A percentile compares a stretch with the other conserved stretches of the same genome.
Conservation (phyloP, 2,113 vertebrate species). For the Ornithorhynchus anatinus region DNA sequence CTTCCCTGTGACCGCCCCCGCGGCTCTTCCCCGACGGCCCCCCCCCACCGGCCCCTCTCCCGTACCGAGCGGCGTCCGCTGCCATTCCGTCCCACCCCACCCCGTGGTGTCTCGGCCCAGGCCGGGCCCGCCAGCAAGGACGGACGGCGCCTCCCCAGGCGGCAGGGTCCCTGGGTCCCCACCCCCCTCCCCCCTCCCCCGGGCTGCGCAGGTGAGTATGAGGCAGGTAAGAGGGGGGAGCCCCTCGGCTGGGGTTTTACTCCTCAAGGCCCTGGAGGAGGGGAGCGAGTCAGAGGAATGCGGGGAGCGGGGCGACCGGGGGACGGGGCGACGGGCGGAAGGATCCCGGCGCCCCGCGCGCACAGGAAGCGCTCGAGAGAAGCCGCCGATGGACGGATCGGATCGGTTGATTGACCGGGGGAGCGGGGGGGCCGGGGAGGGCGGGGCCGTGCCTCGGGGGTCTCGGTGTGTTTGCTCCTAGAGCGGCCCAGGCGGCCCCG, state of each 20-base stretch:
- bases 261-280: not conserved
- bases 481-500: slow-evolving; percentile 42
- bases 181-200: slow-evolving; percentile 54
- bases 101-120: slow-evolving; percentile 59
- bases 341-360: not conserved
- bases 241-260: slow-evolving; percentile 8
- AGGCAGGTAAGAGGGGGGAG: slow-evolving; percentile 62
- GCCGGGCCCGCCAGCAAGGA: slow-evolving; percentile 58
- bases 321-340: not conserved
- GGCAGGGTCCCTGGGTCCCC: slow-evolving; percentile 61
- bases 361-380: not conserved
- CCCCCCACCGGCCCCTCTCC: not conserved
- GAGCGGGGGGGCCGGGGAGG: not conserved
- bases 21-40: not conserved
- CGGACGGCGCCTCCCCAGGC: slow-evolving; percentile 63
- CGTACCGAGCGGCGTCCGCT: slow-evolving; percentile 15
- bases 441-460: slow-evolving; percentile 10
- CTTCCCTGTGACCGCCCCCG: not conserved
- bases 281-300: not conserved
- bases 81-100: slow-evolving; percentile 44
- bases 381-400: not conserved
- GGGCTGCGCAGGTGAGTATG: slow-evolving; percentile 64
- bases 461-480: slow-evolving; percentile 41
- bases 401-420: not conserved
- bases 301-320: slow-evolving; percentile 9